These are phyloP conservation scores for Neocrepidodera transversa DNA, from an alignment of 2,888 invertebrate genomes.

Conservation along the genomic window DNA sequence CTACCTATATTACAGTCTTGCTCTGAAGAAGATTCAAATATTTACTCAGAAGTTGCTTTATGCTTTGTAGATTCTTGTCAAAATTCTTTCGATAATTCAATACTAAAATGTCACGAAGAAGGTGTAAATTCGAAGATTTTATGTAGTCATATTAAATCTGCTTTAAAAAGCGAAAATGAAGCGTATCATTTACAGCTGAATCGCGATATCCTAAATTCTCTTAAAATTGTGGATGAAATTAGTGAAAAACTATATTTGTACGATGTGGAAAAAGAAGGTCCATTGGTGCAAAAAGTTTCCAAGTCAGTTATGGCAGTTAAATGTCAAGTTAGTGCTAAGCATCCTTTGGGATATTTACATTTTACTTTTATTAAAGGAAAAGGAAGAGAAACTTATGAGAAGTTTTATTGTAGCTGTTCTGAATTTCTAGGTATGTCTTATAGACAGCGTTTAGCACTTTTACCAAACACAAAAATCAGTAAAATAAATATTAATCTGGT, in stretches of 20 bases:
- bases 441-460: too few species aligned
- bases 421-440: conserved; percentile 45
- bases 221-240: conserved; percentile 65
- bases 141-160: conserved; percentile 70
- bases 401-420: conserved; percentile 49
- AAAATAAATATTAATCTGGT: too few species aligned
- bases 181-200: conserved; percentile 69
- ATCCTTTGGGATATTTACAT: conserved; percentile 75
- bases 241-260: conserved; percentile 68
- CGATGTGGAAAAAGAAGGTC: conserved; percentile 67
- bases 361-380: conserved; percentile 67
- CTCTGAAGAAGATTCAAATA: conserved; percentile 47
- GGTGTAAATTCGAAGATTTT: conserved; percentile 23
- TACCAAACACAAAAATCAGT: too few species aligned
- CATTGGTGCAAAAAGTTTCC: conserved; percentile 74
- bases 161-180: conserved; percentile 67
- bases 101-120: conserved; percentile 64
- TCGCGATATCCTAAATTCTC: conserved; percentile 66
- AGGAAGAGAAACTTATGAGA: conserved; percentile 60
- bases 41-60: conserved; percentile 56
- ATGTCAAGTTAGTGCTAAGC: conserved; percentile 70
- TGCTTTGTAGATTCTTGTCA: conserved; percentile 68
- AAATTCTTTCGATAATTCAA: conserved; percentile 64
- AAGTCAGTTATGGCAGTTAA: conserved; percentile 76
- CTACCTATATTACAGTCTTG: conserved; percentile 56